phyloP scores from a whole-genome alignment of 2,113 vertebrate genomes.

The Scytalopus superciliaris region DNA sequence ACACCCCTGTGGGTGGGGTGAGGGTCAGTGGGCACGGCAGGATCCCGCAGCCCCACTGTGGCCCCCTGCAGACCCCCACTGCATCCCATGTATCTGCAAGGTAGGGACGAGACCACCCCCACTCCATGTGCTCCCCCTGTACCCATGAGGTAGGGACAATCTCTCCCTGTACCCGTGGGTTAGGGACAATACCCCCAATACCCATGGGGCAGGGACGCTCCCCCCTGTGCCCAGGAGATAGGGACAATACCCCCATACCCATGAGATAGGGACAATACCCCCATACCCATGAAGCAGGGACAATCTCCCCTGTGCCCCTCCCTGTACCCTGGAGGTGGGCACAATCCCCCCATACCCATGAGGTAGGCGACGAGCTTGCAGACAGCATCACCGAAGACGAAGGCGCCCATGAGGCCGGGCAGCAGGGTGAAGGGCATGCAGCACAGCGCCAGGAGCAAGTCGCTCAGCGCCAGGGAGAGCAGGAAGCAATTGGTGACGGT shows the following conservation, averaged over 20 bases:
- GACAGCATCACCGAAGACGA: slow-evolving; percentile 91
- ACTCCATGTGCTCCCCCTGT: too few species aligned
- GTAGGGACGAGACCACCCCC: too few species aligned
- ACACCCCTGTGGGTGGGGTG: slow-evolving; percentile 77
- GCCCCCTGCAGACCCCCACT: background rate
- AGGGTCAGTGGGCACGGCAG: accelerated
- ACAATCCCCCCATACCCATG: slow-evolving; percentile 76
- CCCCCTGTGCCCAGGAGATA: too few species aligned
- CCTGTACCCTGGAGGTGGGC: accelerated
- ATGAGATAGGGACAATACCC: too few species aligned
- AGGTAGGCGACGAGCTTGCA: slow-evolving; percentile 93
- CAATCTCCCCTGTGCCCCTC: background rate
- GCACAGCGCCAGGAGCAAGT: slow-evolving; percentile 90
- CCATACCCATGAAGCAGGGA: background rate
- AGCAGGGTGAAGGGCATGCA: slow-evolving; percentile 97
- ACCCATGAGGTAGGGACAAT: slow-evolving; percentile 88
- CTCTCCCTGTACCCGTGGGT: too few species aligned
- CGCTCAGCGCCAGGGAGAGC: slow-evolving; percentile 92
- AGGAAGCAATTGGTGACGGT: slow-evolving; percentile 96
- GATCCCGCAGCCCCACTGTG: accelerated
- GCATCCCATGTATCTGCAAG: background rate
- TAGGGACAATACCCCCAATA: background rate
- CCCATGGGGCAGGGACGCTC: too few species aligned
- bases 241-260: too few species aligned
- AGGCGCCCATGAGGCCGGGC: slow-evolving; percentile 91